These are phyloP conservation scores for Drosophila fuyamai DNA, from an alignment of 1,140 invertebrate species.

Conservation along the genomic window DNA sequence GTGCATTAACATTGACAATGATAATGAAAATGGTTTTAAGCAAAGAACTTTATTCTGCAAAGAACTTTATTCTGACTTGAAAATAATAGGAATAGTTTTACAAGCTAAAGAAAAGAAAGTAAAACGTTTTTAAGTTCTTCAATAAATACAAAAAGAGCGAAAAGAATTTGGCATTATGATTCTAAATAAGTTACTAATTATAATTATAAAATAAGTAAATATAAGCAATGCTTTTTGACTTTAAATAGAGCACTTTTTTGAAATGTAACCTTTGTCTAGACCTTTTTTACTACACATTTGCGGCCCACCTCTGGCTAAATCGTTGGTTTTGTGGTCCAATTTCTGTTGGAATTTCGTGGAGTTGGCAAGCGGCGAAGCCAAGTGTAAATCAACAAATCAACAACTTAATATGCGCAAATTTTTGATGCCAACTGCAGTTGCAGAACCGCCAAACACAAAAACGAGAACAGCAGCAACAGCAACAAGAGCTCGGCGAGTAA, in stretches of 20 bases:
- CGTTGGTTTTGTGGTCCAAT: slow-evolving; percentile 36
- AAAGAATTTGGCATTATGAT: no score
- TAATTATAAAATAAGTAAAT: no score
- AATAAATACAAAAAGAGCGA: background rate
- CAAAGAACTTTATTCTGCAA: no score
- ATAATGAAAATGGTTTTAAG: slow-evolving; percentile 47
- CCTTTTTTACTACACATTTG: background rate
- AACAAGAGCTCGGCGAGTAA: slow-evolving; percentile 15
- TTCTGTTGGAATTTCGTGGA: slow-evolving; percentile 12
- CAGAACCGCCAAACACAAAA: slow-evolving; percentile 18
- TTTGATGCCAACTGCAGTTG: slow-evolving; percentile 51
- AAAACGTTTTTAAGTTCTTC: no score
- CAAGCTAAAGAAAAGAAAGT: no score
- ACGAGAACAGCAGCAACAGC: slow-evolving; percentile 10
- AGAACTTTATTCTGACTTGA: no score
- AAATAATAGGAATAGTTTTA: background rate
- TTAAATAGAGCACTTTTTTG: background rate
- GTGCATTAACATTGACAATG: slow-evolving; percentile 59
- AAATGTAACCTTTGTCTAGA: background rate
- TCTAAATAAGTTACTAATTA: background rate
- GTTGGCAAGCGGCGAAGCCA: slow-evolving; percentile 6
- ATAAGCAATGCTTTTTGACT: no score
- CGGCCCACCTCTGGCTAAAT: slow-evolving; percentile 23
- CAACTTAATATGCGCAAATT: slow-evolving; percentile 75
- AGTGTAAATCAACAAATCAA: slow-evolving; percentile 77